Evolutionary conservation across 2,113 vertebrate species (phyloP).

Genomic region (rabbit (Oryctolagus cuniculus)): DNA sequence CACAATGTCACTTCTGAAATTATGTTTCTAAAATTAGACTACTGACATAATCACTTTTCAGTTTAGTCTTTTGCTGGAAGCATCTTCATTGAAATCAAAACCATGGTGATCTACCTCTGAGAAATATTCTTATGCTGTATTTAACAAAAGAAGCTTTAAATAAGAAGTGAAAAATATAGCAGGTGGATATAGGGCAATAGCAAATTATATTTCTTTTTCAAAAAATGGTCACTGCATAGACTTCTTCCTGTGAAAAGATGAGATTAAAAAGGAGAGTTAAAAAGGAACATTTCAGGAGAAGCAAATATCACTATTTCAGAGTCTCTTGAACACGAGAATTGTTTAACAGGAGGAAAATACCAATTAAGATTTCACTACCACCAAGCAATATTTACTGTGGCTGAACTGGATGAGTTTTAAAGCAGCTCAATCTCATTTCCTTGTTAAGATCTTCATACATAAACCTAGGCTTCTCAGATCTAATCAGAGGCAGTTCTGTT

Average conservation of each 20-base stretch:
- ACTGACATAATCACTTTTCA: neutral
- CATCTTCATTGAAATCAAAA: slow-evolving; percentile 73
- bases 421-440: slow-evolving; percentile 64
- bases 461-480: slow-evolving; percentile 73
- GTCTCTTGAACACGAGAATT: slow-evolving; percentile 58
- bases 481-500: slow-evolving; percentile 38
- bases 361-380: slow-evolving; percentile 81
- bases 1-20: slow-evolving; percentile 13
- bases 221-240: slow-evolving; percentile 69
- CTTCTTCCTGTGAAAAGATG: slow-evolving; percentile 72
- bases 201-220: slow-evolving; percentile 67
- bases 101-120: slow-evolving; percentile 38
- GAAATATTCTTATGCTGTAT: slow-evolving; percentile 70
- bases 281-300: slow-evolving; percentile 44
- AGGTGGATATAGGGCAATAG: slow-evolving; percentile 69
- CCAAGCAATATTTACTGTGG: slow-evolving; percentile 80
- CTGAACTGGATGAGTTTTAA: slow-evolving; percentile 63
- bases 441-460: slow-evolving; percentile 69
- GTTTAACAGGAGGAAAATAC: slow-evolving; percentile 75
- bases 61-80: slow-evolving; percentile 30
- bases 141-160: slow-evolving; percentile 79
- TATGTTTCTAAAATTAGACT: slow-evolving; percentile 37
- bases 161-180: slow-evolving; percentile 80
- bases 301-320: slow-evolving; percentile 54
- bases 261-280: neutral